Base-by-base conservation (phyloP, 2,113 vertebrate species). In the Chloroceryle aenea region DNA sequence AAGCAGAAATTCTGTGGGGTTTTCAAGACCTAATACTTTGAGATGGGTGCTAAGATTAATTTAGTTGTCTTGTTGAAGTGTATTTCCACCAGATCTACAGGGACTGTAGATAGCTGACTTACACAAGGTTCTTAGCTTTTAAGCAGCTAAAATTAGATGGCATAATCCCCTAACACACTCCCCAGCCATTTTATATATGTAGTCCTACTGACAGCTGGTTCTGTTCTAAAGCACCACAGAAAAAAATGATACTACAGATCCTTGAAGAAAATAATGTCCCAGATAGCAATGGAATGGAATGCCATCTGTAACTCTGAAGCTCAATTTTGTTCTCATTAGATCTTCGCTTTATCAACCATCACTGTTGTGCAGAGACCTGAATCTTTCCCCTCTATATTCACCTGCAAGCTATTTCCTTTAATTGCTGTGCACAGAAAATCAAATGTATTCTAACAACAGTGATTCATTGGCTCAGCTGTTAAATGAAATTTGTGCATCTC, bases 371-470 rank as follows among this genome's bases (percentile, higher is more conserved):
- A 93, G 79, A 93, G 92, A 96, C 95, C 93, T 91, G 87, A 93
- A 83, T 95, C 90, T 42, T 74, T 90, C 75, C 66, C 61, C 55
- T 88, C 85, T 59, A 32, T 61, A 77, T 84, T 96, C 95, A 97
- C 96, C 96, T 96, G 95, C 95, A 95, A 97, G 93, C 91, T 95
- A 95, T 97, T 96, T 84, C 89, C 89, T 91, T 91, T 96, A 95
- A 93, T 95, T 94, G 87, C 87, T 83, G 38, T 71, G 74, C 92
- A 64, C 43, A 94, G 89, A 95, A 96, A 96, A 97, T 93, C 95
- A 96, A 95, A 94, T 40, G 59, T 43, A 88, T 96, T 95, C 95
- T 95, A 93, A 93, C 93, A 96, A 81, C 4, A 1, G 73, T 93
- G 94, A 96, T 96, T 96, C 95, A 97, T 84, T 92, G 96, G 91